A percentile compares a stretch with the other conserved stretches of the same genome.
phyloP scores from a whole-genome alignment of 2,797 vertebrate genomes.

The Sandelia bainsii region DNA sequence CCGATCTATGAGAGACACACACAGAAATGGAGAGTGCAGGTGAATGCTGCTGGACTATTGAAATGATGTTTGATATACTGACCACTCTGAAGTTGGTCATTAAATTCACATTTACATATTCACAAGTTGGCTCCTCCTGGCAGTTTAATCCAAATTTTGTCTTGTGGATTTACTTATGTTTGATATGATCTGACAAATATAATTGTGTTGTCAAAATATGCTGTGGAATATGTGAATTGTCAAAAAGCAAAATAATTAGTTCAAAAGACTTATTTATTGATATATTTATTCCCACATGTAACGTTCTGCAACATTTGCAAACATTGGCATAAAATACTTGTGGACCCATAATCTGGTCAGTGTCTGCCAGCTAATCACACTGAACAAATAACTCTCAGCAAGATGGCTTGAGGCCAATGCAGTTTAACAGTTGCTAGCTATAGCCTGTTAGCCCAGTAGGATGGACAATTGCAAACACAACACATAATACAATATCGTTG shows the following conservation, averaged over 20 bases:
- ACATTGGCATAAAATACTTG: slow-evolving; percentile 9
- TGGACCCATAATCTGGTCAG: not conserved
- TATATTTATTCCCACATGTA: not conserved
- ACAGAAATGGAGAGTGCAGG: not conserved
- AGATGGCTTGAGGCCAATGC: slow-evolving; percentile 25
- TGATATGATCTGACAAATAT: too few species aligned
- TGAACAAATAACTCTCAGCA: slow-evolving; percentile 2
- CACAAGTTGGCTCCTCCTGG: too few species aligned
- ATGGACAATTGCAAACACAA: slow-evolving; percentile 22
- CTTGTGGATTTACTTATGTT: too few species aligned
- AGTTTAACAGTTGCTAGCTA: slow-evolving; percentile 16
- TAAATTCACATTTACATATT: too few species aligned
- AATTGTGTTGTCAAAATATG: not conserved
- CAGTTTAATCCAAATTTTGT: too few species aligned
- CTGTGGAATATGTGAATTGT: too few species aligned
- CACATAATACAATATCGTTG: slow-evolving; percentile 9
- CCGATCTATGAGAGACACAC: slow-evolving; percentile 73
- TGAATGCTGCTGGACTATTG: not conserved
- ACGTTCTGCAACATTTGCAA: not conserved
- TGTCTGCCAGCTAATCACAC: slow-evolving; percentile 17
- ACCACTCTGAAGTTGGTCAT: not conserved
- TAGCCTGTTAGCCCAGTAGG: slow-evolving; percentile 22
- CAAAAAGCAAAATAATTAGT: not conserved
- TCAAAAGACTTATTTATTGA: not conserved
- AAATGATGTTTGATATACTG: not conserved